Conservation (phyloP, 1,140 invertebrate genomes). For the Teleopsis dalmanni region DNA sequence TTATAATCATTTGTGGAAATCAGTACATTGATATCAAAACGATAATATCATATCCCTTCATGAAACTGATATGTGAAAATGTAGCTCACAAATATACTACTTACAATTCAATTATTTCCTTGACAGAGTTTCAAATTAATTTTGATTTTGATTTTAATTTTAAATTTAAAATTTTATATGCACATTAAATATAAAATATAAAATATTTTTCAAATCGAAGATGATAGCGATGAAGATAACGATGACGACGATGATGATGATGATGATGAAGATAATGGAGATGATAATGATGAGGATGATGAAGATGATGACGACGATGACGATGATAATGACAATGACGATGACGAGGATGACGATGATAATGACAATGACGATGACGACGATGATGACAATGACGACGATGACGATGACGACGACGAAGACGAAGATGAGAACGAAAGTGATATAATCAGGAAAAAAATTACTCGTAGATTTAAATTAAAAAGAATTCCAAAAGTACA, state of each 20-base stretch:
- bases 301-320: slow-evolving; percentile 41
- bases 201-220: background rate
- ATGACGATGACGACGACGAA: slow-evolving; percentile 11
- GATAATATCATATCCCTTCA: too few relatives aligned
- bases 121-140: background rate
- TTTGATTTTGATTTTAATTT: background rate
- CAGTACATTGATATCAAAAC: too few relatives aligned
- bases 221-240: slow-evolving; percentile 16
- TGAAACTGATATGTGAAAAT: too few relatives aligned
- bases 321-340: slow-evolving; percentile 43
- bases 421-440: slow-evolving; percentile 12
- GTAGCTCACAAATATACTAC: background rate
- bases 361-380: slow-evolving; percentile 17
- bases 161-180: background rate
- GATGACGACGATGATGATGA: slow-evolving; percentile 46
- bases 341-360: slow-evolving; percentile 46
- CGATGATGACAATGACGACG: slow-evolving; percentile 11
- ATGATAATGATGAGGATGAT: slow-evolving; percentile 24
- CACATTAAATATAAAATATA: background rate
- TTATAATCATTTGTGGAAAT: background rate
- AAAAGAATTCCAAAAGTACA: background rate
- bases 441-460: too few relatives aligned
- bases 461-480: too few relatives aligned
- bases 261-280: slow-evolving; percentile 46
- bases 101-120: background rate